Percentiles rank a stretch among this genome's conserved stretches.
phyloP scores from a whole-genome alignment of 2,113 vertebrate genomes.

The Aegithalos caudatus region DNA sequence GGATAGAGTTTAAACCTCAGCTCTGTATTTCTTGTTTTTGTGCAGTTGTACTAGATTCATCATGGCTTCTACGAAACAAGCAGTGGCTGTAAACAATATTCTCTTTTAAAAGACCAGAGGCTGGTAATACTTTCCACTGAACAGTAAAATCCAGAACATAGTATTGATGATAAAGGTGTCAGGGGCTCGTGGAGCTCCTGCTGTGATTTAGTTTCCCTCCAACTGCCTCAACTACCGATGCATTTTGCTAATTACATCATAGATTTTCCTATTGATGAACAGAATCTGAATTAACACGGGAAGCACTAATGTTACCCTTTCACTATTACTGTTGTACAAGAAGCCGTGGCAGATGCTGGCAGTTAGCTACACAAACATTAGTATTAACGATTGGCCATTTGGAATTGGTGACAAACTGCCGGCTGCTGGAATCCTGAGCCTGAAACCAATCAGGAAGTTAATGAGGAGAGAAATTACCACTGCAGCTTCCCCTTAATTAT shows the following conservation, averaged over 20 bases:
- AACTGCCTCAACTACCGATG: constrained; percentile 68
- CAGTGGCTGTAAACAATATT: constrained; percentile 52
- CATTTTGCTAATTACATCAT: constrained; percentile 88
- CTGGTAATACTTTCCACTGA: constrained; percentile 77
- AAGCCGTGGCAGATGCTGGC: constrained; percentile 80
- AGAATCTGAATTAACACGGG: constrained; percentile 85
- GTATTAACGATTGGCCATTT: constrained; percentile 97
- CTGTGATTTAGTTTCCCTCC: constrained; percentile 79
- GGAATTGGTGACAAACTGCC: constrained; percentile 97
- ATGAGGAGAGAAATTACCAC: constrained; percentile 98
- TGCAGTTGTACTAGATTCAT: background rate
- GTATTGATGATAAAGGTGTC: constrained; percentile 80
- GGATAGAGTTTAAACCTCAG: background rate
- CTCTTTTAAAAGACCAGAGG: constrained; percentile 49
- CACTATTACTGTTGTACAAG: constrained; percentile 86
- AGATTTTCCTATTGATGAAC: constrained; percentile 92
- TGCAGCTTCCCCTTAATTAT: constrained; percentile 86
- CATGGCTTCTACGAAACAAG: constrained; percentile 16
- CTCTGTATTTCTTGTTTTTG: background rate
- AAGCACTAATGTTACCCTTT: constrained; percentile 83
- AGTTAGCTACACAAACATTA: constrained; percentile 99
- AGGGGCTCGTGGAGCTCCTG: constrained; percentile 41
- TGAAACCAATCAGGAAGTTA: constrained; percentile 99
- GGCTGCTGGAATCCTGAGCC: constrained; percentile 84
- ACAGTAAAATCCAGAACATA: constrained; percentile 69